A percentile compares a stretch with the other conserved stretches of the same genome.
Evolutionary conservation across 1,140 invertebrate genomes (phyloP).

Genomic region (Drosophila obscura): DNA sequence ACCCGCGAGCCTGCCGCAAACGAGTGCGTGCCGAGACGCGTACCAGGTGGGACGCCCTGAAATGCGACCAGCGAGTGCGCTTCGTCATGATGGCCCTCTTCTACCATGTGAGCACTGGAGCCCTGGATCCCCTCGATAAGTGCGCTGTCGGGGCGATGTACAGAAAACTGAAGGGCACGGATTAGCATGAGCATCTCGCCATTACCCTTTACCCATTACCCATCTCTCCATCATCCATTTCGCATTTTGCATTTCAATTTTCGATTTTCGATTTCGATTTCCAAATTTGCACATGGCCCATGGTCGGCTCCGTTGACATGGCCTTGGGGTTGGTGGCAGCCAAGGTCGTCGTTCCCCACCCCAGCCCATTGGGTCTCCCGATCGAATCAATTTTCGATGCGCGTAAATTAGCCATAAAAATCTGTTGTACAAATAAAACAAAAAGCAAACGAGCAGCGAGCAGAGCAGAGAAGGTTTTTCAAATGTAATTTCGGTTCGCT

Average conservation of each 20-base stretch:
- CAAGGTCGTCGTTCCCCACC: no score
- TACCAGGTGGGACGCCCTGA: no score
- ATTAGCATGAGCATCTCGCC: constrained; percentile 7
- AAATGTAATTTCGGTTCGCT: constrained; percentile 69
- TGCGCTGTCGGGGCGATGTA: constrained; percentile 41
- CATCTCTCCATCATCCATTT: constrained; percentile 2
- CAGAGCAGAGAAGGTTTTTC: constrained; percentile 59
- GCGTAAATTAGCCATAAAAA: constrained; percentile 79
- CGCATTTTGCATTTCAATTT: constrained; percentile 32
- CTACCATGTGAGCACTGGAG: constrained; percentile 29
- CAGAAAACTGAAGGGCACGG: constrained; percentile 24
- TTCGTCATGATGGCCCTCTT: no score
- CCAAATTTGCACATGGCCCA: constrained; percentile 52
- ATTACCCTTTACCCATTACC: no score
- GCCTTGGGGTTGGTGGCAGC: constrained; percentile 30
- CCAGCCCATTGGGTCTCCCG: background rate
- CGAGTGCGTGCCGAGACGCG: no score
- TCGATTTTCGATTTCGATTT: no score
- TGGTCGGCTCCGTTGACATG: constrained; percentile 57
- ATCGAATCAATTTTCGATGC: constrained; percentile 62
- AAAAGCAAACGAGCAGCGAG: constrained; percentile 11
- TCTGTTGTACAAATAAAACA: constrained; percentile 40
- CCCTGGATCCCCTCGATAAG: constrained; percentile 52
- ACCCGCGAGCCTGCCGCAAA: no score
- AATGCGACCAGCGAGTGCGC: no score